A percentile compares a stretch with the other conserved stretches of the same genome.
Evolutionary conservation across 2,797 vertebrate species (phyloP).

Genomic region (Microctenopoma lineatum): DNA sequence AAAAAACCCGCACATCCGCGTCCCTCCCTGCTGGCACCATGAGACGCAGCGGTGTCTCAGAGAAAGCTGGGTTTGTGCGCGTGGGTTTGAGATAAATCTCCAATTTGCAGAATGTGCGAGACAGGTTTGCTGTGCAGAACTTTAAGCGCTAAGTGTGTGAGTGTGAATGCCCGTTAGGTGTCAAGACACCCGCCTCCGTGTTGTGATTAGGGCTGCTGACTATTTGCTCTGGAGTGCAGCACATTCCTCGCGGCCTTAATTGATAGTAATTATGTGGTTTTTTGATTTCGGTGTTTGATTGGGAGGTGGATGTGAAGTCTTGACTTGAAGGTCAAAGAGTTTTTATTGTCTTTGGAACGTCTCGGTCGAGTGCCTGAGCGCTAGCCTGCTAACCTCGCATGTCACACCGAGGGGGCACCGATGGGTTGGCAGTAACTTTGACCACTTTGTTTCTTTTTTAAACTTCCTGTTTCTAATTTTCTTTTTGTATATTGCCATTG

Average conservation of each 20-base stretch:
- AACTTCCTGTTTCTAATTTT: slow-evolving; percentile 30
- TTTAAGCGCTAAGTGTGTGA: slow-evolving; percentile 11
- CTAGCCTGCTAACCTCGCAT: slow-evolving; percentile 55
- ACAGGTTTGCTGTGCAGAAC: slow-evolving; percentile 18
- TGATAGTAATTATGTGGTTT: slow-evolving; percentile 79
- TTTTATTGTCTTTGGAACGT: slow-evolving; percentile 72
- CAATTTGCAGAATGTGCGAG: slow-evolving; percentile 19
- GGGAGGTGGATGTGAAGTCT: slow-evolving; percentile 48
- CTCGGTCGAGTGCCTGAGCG: slow-evolving; percentile 55
- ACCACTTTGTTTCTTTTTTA: slow-evolving; percentile 19
- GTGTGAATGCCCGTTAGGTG: slow-evolving; percentile 29
- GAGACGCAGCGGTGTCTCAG: slow-evolving; percentile 42
- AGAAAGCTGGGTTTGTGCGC: slow-evolving; percentile 21
- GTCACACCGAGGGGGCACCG: slow-evolving; percentile 54
- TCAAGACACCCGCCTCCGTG: slow-evolving; percentile 61
- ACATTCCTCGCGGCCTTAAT: slow-evolving; percentile 74
- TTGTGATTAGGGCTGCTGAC: slow-evolving; percentile 73
- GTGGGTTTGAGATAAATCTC: slow-evolving; percentile 23
- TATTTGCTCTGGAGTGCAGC: slow-evolving; percentile 75
- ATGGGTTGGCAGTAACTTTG: slow-evolving; percentile 31
- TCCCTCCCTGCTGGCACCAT: slow-evolving; percentile 34
- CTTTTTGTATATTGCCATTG: slow-evolving; percentile 30
- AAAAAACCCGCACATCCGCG: slow-evolving; percentile 40
- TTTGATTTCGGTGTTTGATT: slow-evolving; percentile 75
- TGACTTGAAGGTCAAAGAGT: slow-evolving; percentile 59